phyloP scores from a whole-genome alignment of 2,797 vertebrate genomes.

The Sardinella longiceps region DNA sequence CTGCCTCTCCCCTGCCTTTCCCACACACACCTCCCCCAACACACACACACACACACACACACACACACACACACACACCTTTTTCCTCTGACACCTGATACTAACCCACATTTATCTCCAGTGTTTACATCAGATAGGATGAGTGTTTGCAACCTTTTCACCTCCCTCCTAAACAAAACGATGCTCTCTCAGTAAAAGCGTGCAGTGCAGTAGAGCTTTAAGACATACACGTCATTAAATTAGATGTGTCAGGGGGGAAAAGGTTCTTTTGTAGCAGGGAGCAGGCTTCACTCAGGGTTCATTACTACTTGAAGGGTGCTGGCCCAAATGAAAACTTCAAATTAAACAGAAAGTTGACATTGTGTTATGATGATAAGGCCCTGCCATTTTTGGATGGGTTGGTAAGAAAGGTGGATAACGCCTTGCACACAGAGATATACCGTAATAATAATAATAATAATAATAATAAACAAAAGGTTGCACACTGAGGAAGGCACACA shows the following conservation, averaged over 20 bases:
- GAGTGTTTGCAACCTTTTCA: neutral
- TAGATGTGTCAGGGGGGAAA: neutral
- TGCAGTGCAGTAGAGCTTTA: neutral
- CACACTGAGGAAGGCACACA: too few relatives aligned
- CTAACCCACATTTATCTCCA: conserved; percentile 67
- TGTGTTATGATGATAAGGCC: too few relatives aligned
- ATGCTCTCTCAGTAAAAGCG: neutral
- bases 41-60: neutral
- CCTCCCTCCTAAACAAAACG: neutral
- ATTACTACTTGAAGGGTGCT: too few relatives aligned
- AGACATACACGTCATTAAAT: neutral
- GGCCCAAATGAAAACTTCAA: too few relatives aligned
- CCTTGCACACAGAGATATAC: too few relatives aligned
- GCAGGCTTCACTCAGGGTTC: too few relatives aligned
- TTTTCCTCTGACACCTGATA: conserved; percentile 65
- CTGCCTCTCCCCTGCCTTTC: conserved; percentile 8
- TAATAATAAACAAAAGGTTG: too few relatives aligned
- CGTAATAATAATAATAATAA: too few relatives aligned
- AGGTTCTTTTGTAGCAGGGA: too few relatives aligned
- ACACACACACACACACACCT: neutral
- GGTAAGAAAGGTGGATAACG: too few relatives aligned
- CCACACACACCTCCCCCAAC: neutral
- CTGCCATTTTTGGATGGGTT: too few relatives aligned
- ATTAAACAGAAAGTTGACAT: too few relatives aligned
- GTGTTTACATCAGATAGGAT: conserved; percentile 70